A percentile compares a stretch with the other conserved stretches of the same genome.
Evolutionary conservation across 2,797 vertebrate genomes (phyloP).

Genomic region (Enteromius thamalakanensis): DNA sequence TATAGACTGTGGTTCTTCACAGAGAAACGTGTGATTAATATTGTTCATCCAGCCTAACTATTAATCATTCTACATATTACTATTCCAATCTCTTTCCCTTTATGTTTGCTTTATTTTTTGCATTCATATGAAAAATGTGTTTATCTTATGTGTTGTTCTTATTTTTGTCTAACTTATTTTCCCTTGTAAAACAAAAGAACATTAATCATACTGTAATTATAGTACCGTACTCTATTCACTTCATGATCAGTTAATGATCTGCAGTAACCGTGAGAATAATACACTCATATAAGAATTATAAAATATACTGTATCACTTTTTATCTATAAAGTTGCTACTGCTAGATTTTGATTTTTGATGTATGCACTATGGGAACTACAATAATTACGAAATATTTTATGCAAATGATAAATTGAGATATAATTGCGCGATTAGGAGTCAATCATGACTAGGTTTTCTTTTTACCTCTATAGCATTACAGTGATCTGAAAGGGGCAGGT

Average conservation of each 20-base stretch:
- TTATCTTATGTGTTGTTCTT: background rate
- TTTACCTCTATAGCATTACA: background rate
- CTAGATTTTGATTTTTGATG: background rate
- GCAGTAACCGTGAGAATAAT: background rate
- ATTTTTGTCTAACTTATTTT: background rate
- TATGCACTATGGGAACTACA: no score
- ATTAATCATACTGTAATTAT: background rate
- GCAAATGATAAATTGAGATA: background rate
- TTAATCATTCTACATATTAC: background rate
- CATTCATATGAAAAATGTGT: background rate
- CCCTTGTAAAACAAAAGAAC: background rate
- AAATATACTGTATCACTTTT: background rate
- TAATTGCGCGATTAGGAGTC: background rate
- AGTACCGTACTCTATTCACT: background rate
- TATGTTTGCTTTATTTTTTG: background rate
- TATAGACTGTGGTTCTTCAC: background rate
- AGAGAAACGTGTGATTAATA: background rate
- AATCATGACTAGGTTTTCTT: background rate
- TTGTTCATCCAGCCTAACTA: background rate
- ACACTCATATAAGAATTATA: background rate
- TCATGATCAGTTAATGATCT: background rate
- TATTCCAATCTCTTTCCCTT: background rate
- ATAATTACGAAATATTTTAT: background rate
- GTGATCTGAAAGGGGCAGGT: constrained; percentile 12
- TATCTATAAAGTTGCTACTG: background rate